These are phyloP conservation scores for Dyspetes luteomarginatus DNA, from an alignment of 2,888 invertebrate genomes.

Conservation along the genomic window DNA sequence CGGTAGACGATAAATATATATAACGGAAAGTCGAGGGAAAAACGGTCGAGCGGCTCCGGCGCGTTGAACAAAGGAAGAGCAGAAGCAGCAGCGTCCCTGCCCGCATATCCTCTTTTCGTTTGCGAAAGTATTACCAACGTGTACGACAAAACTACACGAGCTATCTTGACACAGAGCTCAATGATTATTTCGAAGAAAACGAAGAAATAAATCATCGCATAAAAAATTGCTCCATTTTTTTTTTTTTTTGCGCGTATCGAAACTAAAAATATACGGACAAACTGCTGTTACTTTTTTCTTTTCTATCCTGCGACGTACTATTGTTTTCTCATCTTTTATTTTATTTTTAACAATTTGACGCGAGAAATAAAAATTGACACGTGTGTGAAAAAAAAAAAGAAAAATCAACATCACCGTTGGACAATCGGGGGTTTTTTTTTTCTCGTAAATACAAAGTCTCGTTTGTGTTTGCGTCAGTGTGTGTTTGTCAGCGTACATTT, in stretches of 20 bases:
- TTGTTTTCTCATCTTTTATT: too few relatives aligned
- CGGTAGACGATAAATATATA: neutral
- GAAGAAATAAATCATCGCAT: too few relatives aligned
- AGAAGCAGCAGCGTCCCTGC: slow-evolving; percentile 23
- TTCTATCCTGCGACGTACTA: too few relatives aligned
- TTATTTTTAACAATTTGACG: neutral
- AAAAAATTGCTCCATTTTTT: too few relatives aligned
- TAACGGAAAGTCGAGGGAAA: slow-evolving; percentile 13
- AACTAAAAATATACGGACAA: too few relatives aligned
- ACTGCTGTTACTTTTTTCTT: too few relatives aligned
- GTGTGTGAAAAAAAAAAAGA: neutral
- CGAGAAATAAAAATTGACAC: neutral
- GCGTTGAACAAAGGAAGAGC: slow-evolving; percentile 59
- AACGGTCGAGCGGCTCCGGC: slow-evolving; percentile 44
- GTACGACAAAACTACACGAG: neutral
- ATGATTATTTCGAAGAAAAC: too few relatives aligned
- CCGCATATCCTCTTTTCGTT: slow-evolving; percentile 6
- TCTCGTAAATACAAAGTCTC: too few relatives aligned
- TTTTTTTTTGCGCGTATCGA: too few relatives aligned
- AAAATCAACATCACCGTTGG: slow-evolving; percentile 12
- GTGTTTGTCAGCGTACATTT: slow-evolving; percentile 9
- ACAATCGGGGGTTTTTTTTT: too few relatives aligned
- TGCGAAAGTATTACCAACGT: slow-evolving; percentile 13
- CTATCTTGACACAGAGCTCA: too few relatives aligned
- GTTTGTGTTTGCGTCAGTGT: slow-evolving; percentile 7